Base-by-base conservation (phyloP, 2,113 vertebrate species). In the Elachura formosa region DNA sequence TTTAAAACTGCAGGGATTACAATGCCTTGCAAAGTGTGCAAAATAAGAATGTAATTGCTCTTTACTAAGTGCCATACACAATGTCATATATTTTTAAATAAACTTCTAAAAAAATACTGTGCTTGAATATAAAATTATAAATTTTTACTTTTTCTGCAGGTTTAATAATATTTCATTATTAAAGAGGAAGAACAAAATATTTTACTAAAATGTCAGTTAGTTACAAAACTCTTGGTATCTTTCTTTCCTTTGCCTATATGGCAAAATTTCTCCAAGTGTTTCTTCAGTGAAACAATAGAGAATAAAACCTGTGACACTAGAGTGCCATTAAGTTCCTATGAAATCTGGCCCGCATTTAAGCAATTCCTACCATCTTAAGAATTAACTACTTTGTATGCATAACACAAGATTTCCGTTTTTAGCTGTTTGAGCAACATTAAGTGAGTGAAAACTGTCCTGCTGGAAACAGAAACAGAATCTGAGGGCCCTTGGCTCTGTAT, bases 281-380 rank as follows among this genome's bases (percentile, higher is more conserved):
- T 78, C 34, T 25, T 79, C 36, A 41, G n/a, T 29, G 36, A 82
- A 89, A 87, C 25, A 81, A 63, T 1, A 5, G 4, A 81, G 33
- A 71, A 87, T 18, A 92, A 92, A 94, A 81, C 48, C 5, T 56
- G n/a, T 45, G 48, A 13, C 43, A 52, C 43, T 54, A 45, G 41
- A 72, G 61, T 24, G 14, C 45, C 28, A 59, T 58, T 81, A 78
- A 84, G 33, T 45, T 89, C n/a, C 56, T 81, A 29, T 31, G 56
- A 95, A 96, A 94, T 72, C 43, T 62, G n/a, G 40, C 67, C 74
- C 79, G 59, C 68, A 80, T 71, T 93, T 89, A 78, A 87, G 15
- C 21, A 83, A 54, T 77, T 94, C 66, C 55, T 74, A 67, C n/a
- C 22, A 51, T 33, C 82, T 85, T 77, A 89, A 95, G 95, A 94